phyloP scores from a whole-genome alignment of 2,797 vertebrate genomes.

The Manis crassicaudata region DNA sequence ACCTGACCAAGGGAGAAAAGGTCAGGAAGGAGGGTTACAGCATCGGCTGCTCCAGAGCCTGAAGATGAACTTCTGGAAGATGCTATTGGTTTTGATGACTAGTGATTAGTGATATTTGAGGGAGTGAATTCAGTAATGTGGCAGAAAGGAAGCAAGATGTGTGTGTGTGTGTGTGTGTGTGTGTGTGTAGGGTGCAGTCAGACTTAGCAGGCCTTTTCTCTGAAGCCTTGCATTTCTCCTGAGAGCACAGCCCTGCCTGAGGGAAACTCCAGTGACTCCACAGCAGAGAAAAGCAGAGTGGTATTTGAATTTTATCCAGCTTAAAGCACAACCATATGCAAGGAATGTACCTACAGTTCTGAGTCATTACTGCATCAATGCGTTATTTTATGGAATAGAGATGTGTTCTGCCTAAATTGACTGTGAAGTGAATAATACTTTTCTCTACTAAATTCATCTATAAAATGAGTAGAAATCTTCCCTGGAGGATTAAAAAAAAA shows the following conservation, averaged over 20 bases:
- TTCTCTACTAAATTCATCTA: constrained; percentile 60
- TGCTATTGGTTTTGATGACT: not conserved
- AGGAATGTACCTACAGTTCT: not conserved
- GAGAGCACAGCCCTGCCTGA: not conserved
- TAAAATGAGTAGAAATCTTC: constrained; percentile 57
- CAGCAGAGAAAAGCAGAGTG: constrained; percentile 31
- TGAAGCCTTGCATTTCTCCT: constrained; percentile 49
- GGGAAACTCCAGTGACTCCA: constrained; percentile 52
- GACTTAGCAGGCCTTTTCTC: constrained; percentile 15
- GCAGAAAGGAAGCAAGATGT: not conserved
- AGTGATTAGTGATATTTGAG: not conserved
- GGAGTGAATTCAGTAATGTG: not conserved
- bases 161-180: not conserved
- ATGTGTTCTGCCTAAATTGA: constrained; percentile 59
- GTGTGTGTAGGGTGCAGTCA: not conserved
- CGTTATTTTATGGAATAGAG: constrained; percentile 50
- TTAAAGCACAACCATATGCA: not conserved
- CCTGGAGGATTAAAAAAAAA: not conserved
- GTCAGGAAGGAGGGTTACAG: not conserved
- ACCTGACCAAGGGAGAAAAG: not conserved
- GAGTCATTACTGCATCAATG: constrained; percentile 8
- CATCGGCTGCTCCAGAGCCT: not conserved
- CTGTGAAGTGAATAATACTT: constrained; percentile 60
- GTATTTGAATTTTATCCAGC: constrained; percentile 45
- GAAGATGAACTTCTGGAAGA: not conserved